Percentiles rank a stretch among this genome's conserved stretches.
These are phyloP conservation scores for Pristionchus japonicus DNA, from an alignment of 2,888 invertebrate genomes.

Conservation along the genomic window DNA sequence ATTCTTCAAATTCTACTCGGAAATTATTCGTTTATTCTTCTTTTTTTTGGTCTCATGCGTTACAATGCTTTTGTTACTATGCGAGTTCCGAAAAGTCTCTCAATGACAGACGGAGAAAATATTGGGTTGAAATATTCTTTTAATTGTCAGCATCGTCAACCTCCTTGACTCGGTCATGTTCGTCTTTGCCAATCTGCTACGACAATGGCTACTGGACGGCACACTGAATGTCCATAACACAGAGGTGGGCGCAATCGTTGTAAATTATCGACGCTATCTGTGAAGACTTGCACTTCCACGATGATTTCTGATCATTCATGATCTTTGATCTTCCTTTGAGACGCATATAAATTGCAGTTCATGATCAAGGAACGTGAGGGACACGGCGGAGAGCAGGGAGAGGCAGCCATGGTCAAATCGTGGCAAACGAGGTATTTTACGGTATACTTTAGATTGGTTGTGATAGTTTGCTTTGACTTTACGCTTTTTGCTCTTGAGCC, in stretches of 20 bases:
- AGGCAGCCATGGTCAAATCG: constrained; percentile 41
- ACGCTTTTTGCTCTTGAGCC: background rate
- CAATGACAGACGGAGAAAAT: no score
- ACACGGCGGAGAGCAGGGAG: constrained; percentile 45
- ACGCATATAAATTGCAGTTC: no score
- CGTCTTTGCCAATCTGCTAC: constrained; percentile 36
- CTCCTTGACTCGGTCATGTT: constrained; percentile 37
- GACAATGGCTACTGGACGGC: constrained; percentile 37
- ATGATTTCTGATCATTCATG: background rate
- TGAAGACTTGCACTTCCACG: no score
- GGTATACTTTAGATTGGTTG: no score
- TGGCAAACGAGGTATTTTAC: constrained; percentile 46
- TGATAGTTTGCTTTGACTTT: no score
- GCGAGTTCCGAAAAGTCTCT: no score
- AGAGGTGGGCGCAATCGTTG: no score
- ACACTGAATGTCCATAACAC: constrained; percentile 47
- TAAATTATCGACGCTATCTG: no score
- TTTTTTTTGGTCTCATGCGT: no score
- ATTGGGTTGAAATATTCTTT: no score
- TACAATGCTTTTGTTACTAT: no score
- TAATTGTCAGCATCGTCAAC: background rate
- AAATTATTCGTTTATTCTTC: no score
- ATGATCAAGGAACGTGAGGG: constrained; percentile 42
- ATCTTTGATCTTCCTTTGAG: background rate
- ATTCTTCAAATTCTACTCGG: background rate